Evolutionary conservation across 1,140 invertebrate genomes (phyloP).

Genomic region (Agrilus planipennis): DNA sequence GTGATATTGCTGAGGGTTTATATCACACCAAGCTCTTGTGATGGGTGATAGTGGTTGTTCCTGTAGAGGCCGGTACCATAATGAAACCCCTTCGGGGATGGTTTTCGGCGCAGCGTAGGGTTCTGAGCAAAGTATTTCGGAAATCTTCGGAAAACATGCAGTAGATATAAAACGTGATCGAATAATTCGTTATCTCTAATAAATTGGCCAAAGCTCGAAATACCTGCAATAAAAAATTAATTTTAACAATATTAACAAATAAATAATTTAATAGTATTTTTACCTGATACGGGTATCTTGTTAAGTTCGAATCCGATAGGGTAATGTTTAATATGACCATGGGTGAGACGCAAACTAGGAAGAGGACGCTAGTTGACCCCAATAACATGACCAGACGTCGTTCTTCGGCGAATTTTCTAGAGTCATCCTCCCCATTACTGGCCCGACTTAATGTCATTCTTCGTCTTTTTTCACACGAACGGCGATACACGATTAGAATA

Average conservation of each 20-base stretch:
- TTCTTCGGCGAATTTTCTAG: constrained; percentile 58
- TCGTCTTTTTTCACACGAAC: constrained; percentile 49
- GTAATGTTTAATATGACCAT: constrained; percentile 64
- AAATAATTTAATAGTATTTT: constrained; percentile 10
- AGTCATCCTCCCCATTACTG: constrained; percentile 45
- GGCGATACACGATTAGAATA: constrained; percentile 56
- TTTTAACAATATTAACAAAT: neutral
- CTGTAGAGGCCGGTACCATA: constrained; percentile 24
- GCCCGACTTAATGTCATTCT: constrained; percentile 48
- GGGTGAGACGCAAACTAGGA: constrained; percentile 62
- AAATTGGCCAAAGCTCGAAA: constrained; percentile 63
- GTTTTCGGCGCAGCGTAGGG: constrained; percentile 46
- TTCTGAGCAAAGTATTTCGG: constrained; percentile 53
- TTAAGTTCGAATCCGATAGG: constrained; percentile 47
- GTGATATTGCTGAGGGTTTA: constrained; percentile 20
- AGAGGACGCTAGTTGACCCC: constrained; percentile 59
- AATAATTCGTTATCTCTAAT: constrained; percentile 62
- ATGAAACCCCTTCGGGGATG: constrained; percentile 15
- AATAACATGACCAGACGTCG: constrained; percentile 53
- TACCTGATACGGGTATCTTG: constrained; percentile 52
- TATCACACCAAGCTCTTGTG: constrained; percentile 29
- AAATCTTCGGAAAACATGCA: constrained; percentile 67
- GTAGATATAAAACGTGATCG: constrained; percentile 69
- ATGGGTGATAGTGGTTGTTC: constrained; percentile 28
- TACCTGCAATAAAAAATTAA: constrained; percentile 39